Evolutionary conservation across 2,113 vertebrate genomes (phyloP).

Genomic region (Peromyscus maniculatus): DNA sequence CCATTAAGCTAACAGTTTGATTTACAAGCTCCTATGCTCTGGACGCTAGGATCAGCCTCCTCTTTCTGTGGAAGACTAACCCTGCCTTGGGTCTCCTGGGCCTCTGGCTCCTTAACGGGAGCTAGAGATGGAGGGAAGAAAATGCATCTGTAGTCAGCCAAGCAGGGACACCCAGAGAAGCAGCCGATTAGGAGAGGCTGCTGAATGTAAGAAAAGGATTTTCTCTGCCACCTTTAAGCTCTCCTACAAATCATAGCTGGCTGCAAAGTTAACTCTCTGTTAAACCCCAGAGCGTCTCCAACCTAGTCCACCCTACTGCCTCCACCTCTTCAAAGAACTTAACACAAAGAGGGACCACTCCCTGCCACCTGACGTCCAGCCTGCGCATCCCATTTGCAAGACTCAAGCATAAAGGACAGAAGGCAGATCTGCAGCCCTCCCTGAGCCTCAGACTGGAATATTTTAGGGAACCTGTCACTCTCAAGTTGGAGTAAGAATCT

Average conservation of each 20-base stretch:
- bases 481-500: neutral
- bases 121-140: neutral
- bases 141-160: constrained; percentile 63
- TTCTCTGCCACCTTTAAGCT: constrained; percentile 54
- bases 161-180: constrained; percentile 58
- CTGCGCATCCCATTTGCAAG: neutral
- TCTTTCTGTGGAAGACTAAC: constrained; percentile 76
- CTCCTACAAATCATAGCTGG: constrained; percentile 67
- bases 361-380: neutral
- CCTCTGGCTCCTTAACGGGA: constrained; percentile 58
- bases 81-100: constrained; percentile 79
- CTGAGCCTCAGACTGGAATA: neutral
- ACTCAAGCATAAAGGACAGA: neutral
- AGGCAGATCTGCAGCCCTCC: neutral
- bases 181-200: constrained; percentile 83
- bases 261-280: constrained; percentile 67
- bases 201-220: constrained; percentile 78
- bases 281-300: neutral
- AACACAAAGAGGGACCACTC: neutral
- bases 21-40: constrained; percentile 79
- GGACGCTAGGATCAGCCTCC: neutral
- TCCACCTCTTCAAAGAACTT: neutral
- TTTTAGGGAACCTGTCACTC: constrained; percentile 32
- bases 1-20: constrained; percentile 83
- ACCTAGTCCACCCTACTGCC: rapidly evolving